Percentiles rank a stretch among this genome's conserved stretches.
Evolutionary conservation across 2,888 invertebrate species (phyloP).

Genomic region (Philhelius pedissequus): DNA sequence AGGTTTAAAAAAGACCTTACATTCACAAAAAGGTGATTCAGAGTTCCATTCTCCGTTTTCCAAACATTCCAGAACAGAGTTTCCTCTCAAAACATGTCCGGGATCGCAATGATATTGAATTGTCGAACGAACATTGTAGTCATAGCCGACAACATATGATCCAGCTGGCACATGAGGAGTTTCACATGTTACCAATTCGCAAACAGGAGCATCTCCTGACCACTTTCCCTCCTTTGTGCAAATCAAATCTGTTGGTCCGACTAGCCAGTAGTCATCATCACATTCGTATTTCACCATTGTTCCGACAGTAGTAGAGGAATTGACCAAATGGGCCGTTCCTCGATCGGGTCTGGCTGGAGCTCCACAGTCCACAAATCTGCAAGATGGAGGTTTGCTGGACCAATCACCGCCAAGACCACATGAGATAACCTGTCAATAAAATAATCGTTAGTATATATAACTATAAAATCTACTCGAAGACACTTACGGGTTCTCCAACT

Average conservation of each 20-base stretch:
- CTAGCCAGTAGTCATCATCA: conserved; percentile 90
- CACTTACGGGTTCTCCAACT: conserved; percentile 87
- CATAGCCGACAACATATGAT: conserved; percentile 92
- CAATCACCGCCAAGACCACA: conserved; percentile 93
- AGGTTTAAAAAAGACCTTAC: conserved; percentile 83
- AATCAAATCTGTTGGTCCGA: conserved; percentile 83
- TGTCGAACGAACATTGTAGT: conserved; percentile 91
- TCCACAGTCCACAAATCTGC: conserved; percentile 92
- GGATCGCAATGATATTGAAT: conserved; percentile 93
- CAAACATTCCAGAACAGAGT: conserved; percentile 85
- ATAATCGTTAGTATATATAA: background rate
- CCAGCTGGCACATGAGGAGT: conserved; percentile 92
- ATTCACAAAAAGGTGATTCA: conserved; percentile 89
- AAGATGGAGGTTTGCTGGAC: conserved; percentile 88
- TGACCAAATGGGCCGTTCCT: conserved; percentile 85
- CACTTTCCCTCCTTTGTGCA: conserved; percentile 93
- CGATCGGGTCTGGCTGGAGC: conserved; percentile 89
- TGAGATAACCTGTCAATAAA: conserved; percentile 82
- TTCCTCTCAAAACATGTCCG: conserved; percentile 89
- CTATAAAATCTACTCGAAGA: background rate
- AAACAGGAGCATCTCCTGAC: conserved; percentile 91
- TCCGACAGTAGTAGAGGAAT: conserved; percentile 90
- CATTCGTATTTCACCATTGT: conserved; percentile 90
- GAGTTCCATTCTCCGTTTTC: conserved; percentile 91
- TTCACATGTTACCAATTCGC: conserved; percentile 91